These are phyloP conservation scores for Bombus consobrinus DNA, from an alignment of 1,140 invertebrate species.

Conservation along the genomic window DNA sequence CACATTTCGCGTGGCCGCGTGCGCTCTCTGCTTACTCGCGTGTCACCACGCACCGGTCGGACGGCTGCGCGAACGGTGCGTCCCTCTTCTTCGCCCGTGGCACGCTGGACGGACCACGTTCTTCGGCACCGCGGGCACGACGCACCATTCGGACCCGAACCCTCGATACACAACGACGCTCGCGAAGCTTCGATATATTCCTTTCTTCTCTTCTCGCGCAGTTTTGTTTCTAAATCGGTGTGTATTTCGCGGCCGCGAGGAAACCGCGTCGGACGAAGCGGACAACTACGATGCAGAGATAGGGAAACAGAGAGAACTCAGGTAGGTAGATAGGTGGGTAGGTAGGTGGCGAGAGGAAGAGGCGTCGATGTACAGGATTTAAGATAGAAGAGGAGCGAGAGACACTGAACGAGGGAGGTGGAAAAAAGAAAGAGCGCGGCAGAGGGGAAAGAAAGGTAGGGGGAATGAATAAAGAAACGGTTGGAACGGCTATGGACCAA, in stretches of 20 bases:
- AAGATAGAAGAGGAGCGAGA: neutral
- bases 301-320: constrained; percentile 20
- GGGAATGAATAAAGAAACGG: constrained; percentile 31
- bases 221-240: neutral
- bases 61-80: no score
- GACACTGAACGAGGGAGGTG: neutral
- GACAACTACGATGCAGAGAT: neutral
- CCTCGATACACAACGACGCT: neutral
- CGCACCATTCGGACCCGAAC: neutral
- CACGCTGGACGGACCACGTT: neutral
- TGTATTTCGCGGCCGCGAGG: constrained; percentile 7
- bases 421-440: constrained; percentile 12
- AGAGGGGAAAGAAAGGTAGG: constrained; percentile 12
- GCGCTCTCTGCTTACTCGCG: constrained; percentile 30
- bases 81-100: neutral
- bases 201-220: neutral
- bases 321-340: constrained; percentile 21
- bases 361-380: no score
- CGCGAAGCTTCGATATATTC: neutral
- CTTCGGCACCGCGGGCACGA: neutral
- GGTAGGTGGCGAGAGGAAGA: neutral
- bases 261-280: constrained; percentile 47
- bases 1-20: constrained; percentile 30
- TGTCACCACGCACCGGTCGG: neutral
- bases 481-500: constrained; percentile 20